A percentile compares a stretch with the other conserved stretches of the same genome.
Evolutionary conservation across 2,888 invertebrate genomes (phyloP).

Genomic region (Cheiracanthium punctorium): DNA sequence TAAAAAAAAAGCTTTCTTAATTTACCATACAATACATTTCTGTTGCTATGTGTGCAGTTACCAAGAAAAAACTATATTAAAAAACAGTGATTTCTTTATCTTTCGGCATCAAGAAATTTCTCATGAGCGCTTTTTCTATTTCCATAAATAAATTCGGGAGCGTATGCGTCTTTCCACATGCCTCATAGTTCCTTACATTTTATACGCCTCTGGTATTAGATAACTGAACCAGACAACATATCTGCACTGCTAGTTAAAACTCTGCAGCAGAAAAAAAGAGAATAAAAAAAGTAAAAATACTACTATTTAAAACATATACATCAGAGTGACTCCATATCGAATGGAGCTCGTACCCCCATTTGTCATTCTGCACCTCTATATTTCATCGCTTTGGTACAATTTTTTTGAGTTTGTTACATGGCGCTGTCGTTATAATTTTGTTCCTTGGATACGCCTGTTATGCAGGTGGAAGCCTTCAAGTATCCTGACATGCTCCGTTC

Average conservation of each 20-base stretch:
- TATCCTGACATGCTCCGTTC: slow-evolving; percentile 17
- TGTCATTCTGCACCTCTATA: slow-evolving; percentile 19
- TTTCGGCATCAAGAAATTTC: too few relatives aligned
- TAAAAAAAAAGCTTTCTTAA: too few relatives aligned
- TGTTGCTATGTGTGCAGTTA: too few relatives aligned
- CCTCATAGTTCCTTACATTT: background rate
- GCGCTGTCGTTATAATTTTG: background rate
- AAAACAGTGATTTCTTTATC: too few relatives aligned
- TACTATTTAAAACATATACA: background rate
- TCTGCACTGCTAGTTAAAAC: background rate
- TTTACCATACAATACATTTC: too few relatives aligned
- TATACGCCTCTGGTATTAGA: background rate
- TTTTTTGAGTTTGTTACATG: background rate
- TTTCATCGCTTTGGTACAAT: background rate
- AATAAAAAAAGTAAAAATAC: too few relatives aligned
- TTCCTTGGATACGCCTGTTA: background rate
- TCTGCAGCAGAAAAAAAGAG: background rate
- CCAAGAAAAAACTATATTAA: too few relatives aligned
- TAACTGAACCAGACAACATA: background rate
- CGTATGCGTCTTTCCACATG: background rate
- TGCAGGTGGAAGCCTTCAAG: slow-evolving; percentile 53
- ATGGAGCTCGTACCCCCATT: background rate
- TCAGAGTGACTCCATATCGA: background rate
- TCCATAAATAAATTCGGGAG: background rate
- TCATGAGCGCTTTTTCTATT: background rate